These are phyloP conservation scores for rat (Rattus norvegicus) DNA, from an alignment of 2,113 vertebrate genomes.

Conservation along the genomic window DNA sequence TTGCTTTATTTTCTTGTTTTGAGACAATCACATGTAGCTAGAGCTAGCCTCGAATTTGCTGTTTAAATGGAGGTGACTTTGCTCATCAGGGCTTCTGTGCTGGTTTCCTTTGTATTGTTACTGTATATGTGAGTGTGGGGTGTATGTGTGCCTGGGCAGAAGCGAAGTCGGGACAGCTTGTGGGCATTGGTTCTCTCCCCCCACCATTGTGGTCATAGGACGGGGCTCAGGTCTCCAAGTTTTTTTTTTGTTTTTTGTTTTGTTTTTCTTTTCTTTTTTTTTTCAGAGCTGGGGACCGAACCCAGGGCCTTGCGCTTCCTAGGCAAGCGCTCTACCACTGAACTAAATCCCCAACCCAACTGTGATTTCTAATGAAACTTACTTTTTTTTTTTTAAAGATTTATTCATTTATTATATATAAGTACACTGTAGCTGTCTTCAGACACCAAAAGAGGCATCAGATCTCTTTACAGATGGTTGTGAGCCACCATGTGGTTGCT, in stretches of 20 bases:
- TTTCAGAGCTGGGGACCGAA: too few relatives aligned
- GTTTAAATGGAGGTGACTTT: too few relatives aligned
- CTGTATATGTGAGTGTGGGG: not conserved
- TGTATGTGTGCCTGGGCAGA: not conserved
- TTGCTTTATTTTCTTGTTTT: not conserved
- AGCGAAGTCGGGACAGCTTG: not conserved
- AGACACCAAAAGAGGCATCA: too few relatives aligned
- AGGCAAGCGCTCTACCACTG: too few relatives aligned
- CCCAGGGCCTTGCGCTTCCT: too few relatives aligned
- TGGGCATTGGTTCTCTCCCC: not conserved
- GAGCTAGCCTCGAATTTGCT: not conserved
- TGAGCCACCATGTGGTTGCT: too few relatives aligned
- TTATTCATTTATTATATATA: too few relatives aligned
- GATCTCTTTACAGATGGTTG: too few relatives aligned
- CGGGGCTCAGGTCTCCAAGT: not conserved
- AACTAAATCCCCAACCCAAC: too few relatives aligned
- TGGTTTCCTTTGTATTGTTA: not conserved
- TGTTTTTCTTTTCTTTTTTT: too few relatives aligned
- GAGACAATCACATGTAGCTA: not conserved
- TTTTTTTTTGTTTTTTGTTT: too few relatives aligned
- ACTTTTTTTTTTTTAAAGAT: not conserved
- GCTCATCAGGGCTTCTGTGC: not conserved
- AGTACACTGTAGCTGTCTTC: too few relatives aligned
- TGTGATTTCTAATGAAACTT: not conserved
- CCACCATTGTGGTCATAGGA: not conserved